Percentiles rank a stretch among this genome's conserved stretches.
phyloP scores from a whole-genome alignment of 1,140 invertebrate genomes.

The silkworm (Bombyx mori) region DNA sequence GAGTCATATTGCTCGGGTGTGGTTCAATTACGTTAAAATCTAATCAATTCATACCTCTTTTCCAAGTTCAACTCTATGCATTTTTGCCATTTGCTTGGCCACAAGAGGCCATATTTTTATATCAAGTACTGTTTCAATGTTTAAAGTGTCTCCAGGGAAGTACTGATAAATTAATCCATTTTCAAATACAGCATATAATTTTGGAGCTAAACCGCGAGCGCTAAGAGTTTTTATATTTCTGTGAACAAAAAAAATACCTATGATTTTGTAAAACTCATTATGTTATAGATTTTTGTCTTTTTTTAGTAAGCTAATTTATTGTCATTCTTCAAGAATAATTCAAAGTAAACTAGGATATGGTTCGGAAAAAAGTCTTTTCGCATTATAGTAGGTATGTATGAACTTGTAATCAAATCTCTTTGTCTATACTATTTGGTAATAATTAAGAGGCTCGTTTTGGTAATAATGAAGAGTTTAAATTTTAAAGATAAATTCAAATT shows the following conservation, averaged over 20 bases:
- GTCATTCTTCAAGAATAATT: not conserved
- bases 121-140: constrained; percentile 78
- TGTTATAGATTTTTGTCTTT: constrained; percentile 67
- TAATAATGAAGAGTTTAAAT: too few relatives aligned
- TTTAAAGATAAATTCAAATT: too few relatives aligned
- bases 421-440: too few relatives aligned
- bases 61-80: constrained; percentile 84
- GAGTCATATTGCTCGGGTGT: too few relatives aligned
- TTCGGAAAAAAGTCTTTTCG: too few relatives aligned
- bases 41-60: constrained; percentile 79
- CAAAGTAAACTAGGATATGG: too few relatives aligned
- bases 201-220: constrained; percentile 83
- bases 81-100: constrained; percentile 83
- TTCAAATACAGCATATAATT: constrained; percentile 91
- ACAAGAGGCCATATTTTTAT: constrained; percentile 82
- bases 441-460: too few relatives aligned
- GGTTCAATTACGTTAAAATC: too few relatives aligned
- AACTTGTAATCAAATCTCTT: too few relatives aligned
- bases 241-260: constrained; percentile 68
- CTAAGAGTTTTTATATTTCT: constrained; percentile 81
- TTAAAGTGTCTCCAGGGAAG: constrained; percentile 86
- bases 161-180: constrained; percentile 97
- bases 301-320: not conserved
- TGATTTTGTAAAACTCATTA: constrained; percentile 73
- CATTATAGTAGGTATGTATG: too few relatives aligned